Evolutionary conservation across 2,888 invertebrate genomes (phyloP), one percentile per base, ranked within the genome.

Genomic region (Stenoptilia bipunctidactyla): DNA sequence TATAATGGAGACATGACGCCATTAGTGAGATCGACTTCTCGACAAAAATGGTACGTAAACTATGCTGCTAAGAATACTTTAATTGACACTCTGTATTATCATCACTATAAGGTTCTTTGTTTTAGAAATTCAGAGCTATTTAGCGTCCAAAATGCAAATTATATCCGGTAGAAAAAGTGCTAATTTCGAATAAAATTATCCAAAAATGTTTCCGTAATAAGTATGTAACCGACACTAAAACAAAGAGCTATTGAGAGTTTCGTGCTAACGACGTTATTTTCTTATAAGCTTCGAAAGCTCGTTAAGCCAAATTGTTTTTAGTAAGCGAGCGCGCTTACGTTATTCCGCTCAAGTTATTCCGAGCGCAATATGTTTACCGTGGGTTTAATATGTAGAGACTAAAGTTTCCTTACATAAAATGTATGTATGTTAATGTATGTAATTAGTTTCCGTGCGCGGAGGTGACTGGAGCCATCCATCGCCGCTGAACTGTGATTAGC

Each of bases 1-100:
- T 98, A 93, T 64, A 90, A 93, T 50, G 89, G 90, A 20, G 93
- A 95, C 1, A 92, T 98, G 90, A 96, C 97, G 2, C 98, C 98
- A 0, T 75, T 99, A 37, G 96, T 98, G 0, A 94, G 94, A 60
- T 97, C 97, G 12, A 92, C 93, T 1, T 94, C 92, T 50, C 86
- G 96, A 39, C 92, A 92, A 13, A 94, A 93, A 76, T 98, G 98
- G 98, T 96, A 85, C 77, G 85, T 44, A 20, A 20, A 20, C n/a
- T n/a, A n/a, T n/a, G n/a, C n/a, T n/a, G n/a, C n/a, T n/a, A n/a
- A n/a, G n/a, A n/a, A n/a, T n/a, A n/a, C n/a, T n/a, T n/a, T n/a
- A n/a, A n/a, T n/a, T n/a, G n/a, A n/a, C n/a, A n/a, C n/a, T n/a
- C n/a, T n/a, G n/a, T n/a, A n/a, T n/a, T n/a, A n/a, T n/a, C n/a